These are phyloP conservation scores for Procambarus virginalis DNA, from an alignment of 1,140 invertebrate genomes.

Conservation along the genomic window DNA sequence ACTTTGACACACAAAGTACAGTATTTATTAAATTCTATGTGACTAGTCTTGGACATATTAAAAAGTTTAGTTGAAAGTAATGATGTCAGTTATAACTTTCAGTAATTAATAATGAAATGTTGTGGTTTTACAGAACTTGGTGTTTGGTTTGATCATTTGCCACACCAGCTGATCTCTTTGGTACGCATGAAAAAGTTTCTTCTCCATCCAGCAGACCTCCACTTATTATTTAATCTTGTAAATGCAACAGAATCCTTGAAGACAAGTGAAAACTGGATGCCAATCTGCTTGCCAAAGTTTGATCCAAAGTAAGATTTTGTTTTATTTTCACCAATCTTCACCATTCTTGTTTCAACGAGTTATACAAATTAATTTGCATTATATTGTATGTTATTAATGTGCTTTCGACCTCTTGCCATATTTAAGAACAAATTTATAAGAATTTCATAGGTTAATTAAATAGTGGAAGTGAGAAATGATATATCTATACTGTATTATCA, in stretches of 20 bases:
- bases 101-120: not conserved
- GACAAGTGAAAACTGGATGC: constrained; percentile 96
- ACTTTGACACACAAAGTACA: too few relatives aligned
- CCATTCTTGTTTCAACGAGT: too few relatives aligned
- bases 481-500: too few relatives aligned
- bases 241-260: constrained; percentile 96
- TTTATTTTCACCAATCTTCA: not conserved
- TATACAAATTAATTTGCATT: too few relatives aligned
- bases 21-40: too few relatives aligned
- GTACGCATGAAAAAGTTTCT: constrained; percentile 97
- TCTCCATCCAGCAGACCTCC: constrained; percentile 93
- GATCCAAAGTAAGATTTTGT: constrained; percentile 79
- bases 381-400: too few relatives aligned
- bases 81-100: not conserved
- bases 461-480: too few relatives aligned
- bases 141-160: constrained; percentile 94
- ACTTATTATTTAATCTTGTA: constrained; percentile 94
- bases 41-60: too few relatives aligned
- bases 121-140: constrained; percentile 82
- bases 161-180: constrained; percentile 90
- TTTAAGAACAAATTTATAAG: too few relatives aligned
- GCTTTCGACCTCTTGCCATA: too few relatives aligned
- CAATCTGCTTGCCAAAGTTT: constrained; percentile 95
- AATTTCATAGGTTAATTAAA: too few relatives aligned
- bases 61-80: too few relatives aligned